Base-by-base conservation (phyloP, 2,113 vertebrate genomes). In the Cryptotis parvus region DNA sequence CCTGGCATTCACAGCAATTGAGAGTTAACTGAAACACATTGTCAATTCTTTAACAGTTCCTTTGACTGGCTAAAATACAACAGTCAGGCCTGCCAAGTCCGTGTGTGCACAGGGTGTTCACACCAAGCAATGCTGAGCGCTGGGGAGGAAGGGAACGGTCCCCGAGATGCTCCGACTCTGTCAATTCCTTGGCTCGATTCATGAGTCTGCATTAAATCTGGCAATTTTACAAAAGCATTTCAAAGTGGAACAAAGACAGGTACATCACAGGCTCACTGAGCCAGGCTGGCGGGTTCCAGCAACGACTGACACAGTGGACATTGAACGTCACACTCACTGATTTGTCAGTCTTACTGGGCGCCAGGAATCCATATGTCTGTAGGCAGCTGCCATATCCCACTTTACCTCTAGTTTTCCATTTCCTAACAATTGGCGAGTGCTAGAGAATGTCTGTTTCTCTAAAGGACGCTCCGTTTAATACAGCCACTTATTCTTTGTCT, bases 371-470 rank as follows among this genome's bases (percentile, higher is more conserved):
- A 3, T 4, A 29, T 9, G 41, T 33, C 52, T 33, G 74, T 4
- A 5, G 66, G 65, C 16, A 33, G 26, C 0, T 1, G 24, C 85
- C 27, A 8, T 29, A 16, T 12, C 76, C 74, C 63, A 58, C 20
- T 8, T 33, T 22, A 26, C 20, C 75, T 33, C 68, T 85, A 4
- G 16, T 61, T 72, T 77, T 33, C 1, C 24, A 5, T 61, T 79
- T 74, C 45, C 79, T 89, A 75, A 45, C 14, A n/a, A 72, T 24
- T 35, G 37, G 37, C 2, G 1, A 45, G 2, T 14, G n/a, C 66
- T 55, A 35, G 39, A 78, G 72, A 90, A 55, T 39, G 45, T 55
- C 14, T 82, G 37, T 66, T 91, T 89, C 76, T 86, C 22, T 58
- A 61, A 88, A 43, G 72, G 26, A 31, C 35, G 39, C 8, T 89